Base-by-base conservation (phyloP, 2,113 vertebrate species). In the Elaphurus davidianus region DNA sequence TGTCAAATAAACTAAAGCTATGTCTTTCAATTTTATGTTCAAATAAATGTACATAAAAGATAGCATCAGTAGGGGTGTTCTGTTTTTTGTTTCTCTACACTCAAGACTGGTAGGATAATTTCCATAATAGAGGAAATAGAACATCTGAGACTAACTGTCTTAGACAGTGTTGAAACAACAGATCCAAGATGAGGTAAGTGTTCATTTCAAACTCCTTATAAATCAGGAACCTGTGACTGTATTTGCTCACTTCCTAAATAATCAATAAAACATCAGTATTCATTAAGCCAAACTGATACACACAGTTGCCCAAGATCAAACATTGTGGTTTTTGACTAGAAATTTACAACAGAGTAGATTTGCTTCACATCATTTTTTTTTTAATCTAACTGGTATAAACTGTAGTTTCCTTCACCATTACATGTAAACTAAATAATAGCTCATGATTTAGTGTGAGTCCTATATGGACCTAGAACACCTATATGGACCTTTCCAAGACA, bases 231-330 rank as follows among this genome's bases (percentile, higher is more conserved):
- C 54, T 47, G 3, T 90, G 50, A 27, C 28, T 94, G 14, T 82
- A 89, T 83, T 83, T 95, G 17, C 91, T 74, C 30, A 95, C 36
- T 94, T 95, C 27, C 59, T 85, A 67, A 89, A 95, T 55, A 96
- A 91, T 97, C 94, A 92, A 87, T 93, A 90, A 91, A 84, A 78
- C 33, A 94, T 93, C 62, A 43, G 52, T 90, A 96, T 91, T 97
- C 74, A 93, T 91, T 92, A 97, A 59, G 64, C 27, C 45, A 19
- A 97, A 84, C 55, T 91, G 27, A 93, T 36, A 83, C 21, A 76
- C 28, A 60, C 52, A 54, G 43, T 76, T 90, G 23, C 84, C 90
- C 55, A 4, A 90, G 64, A 96, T 90, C 23, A 95, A 93, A 95
- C 83, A 54, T 1, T 76, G 9, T 55, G 47, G 19, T 6, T 79